These are phyloP conservation scores for Ceratotherium simum DNA, from an alignment of 2,113 vertebrate species.

Conservation along the genomic window DNA sequence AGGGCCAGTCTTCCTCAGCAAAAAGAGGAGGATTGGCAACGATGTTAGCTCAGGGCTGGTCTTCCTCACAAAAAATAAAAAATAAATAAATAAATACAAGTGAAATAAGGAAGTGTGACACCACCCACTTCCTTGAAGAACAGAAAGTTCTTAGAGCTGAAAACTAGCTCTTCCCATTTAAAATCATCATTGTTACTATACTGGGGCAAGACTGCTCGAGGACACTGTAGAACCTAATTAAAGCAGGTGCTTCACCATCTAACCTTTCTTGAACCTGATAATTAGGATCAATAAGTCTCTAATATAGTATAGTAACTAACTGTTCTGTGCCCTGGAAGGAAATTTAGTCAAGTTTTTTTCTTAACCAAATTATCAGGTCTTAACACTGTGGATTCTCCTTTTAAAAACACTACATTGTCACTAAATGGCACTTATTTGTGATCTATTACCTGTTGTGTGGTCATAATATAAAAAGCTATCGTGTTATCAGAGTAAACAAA, in stretches of 20 bases:
- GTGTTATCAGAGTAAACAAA: not conserved
- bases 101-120: not conserved
- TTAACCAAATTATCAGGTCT: not conserved
- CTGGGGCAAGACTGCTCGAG: not conserved
- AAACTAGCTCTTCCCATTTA: not conserved
- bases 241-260: not conserved
- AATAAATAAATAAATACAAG: not conserved
- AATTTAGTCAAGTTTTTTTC: not conserved
- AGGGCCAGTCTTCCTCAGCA: too few relatives aligned
- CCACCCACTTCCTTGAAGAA: not conserved
- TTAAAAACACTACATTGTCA: not conserved
- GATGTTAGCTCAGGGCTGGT: too few relatives aligned
- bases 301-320: not conserved
- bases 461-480: not conserved
- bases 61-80: too few relatives aligned
- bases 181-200: not conserved
- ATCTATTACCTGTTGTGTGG: not conserved
- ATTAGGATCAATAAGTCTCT: not conserved
- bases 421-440: not conserved
- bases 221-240: not conserved
- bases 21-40: too few relatives aligned
- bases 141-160: not conserved
- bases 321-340: not conserved
- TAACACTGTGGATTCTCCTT: not conserved
- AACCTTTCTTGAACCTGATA: not conserved